Evolutionary conservation across 1,140 invertebrate species (phyloP).

Genomic region (Danaus melanippus): DNA sequence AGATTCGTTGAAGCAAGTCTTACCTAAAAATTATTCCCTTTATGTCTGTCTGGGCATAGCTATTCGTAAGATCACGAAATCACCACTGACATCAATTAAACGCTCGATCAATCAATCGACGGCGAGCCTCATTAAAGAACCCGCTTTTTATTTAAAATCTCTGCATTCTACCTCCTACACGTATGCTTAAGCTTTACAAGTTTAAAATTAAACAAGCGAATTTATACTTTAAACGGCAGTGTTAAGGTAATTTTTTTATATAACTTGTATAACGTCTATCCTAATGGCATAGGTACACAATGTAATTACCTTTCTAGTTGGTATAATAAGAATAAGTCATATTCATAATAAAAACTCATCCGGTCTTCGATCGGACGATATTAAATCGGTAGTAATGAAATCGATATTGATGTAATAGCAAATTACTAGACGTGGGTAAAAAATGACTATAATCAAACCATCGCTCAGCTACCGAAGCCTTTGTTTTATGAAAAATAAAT

Average conservation of each 20-base stretch:
- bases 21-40: no score
- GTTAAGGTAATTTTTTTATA: conserved; percentile 16
- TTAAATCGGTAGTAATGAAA: conserved; percentile 61
- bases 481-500: conserved; percentile 2
- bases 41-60: conserved; percentile 13
- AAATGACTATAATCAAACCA: conserved; percentile 58
- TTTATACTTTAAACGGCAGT: conserved; percentile 3
- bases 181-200: conserved; percentile 21
- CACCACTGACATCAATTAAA: conserved; percentile 45
- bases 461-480: conserved; percentile 36
- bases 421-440: conserved; percentile 34
- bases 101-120: conserved; percentile 46
- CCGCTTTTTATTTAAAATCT: conserved; percentile 46
- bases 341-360: conserved; percentile 54
- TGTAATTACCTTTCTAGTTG: conserved; percentile 55
- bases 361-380: conserved; percentile 39
- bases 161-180: conserved; percentile 43
- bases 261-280: conserved; percentile 2
- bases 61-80: conserved; percentile 21
- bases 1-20: no score
- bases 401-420: conserved; percentile 53
- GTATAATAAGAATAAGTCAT: conserved; percentile 45
- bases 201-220: conserved; percentile 5
- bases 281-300: conserved; percentile 36
- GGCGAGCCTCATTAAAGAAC: conserved; percentile 40